Conservation (phyloP, 2,888 invertebrate genomes). For the Seladonia tumulorum region DNA sequence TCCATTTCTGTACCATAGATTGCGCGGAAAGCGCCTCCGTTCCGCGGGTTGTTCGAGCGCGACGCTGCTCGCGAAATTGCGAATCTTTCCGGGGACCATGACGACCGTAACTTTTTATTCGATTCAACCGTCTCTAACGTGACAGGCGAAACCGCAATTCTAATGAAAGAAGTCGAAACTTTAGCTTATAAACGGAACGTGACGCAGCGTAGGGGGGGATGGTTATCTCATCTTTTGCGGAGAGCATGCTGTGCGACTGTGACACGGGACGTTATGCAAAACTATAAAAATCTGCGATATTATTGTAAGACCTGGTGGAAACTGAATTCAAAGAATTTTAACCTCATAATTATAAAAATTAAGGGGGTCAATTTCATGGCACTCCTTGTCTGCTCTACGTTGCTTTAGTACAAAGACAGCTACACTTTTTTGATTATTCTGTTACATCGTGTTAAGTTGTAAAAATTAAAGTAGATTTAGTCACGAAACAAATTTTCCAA, state of each 20-base stretch:
- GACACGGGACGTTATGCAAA: neutral
- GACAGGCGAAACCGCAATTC: slow-evolving; percentile 7
- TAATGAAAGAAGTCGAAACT: slow-evolving; percentile 8
- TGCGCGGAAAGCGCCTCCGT: slow-evolving; percentile 8
- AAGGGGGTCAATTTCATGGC: too few relatives aligned
- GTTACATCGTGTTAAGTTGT: too few relatives aligned
- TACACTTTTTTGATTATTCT: too few relatives aligned
- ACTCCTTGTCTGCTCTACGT: too few relatives aligned
- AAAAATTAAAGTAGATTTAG: too few relatives aligned
- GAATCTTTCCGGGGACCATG: slow-evolving; percentile 1
- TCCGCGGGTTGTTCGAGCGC: neutral
- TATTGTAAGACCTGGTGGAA: neutral
- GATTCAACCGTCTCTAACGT: neutral
- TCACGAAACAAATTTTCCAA: too few relatives aligned
- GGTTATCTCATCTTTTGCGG: neutral
- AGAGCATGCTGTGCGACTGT: neutral
- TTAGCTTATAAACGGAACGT: neutral
- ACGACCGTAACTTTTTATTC: neutral
- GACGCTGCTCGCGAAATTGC: slow-evolving; percentile 18
- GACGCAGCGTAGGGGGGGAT: neutral
- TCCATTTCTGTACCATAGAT: slow-evolving; percentile 11
- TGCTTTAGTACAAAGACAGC: too few relatives aligned
- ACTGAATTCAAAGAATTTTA: neutral
- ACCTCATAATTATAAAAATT: too few relatives aligned
- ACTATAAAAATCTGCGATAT: neutral